Evolutionary conservation across 2,888 invertebrate species (phyloP).

Genomic region (Bembecia ichneumoniformis): DNA sequence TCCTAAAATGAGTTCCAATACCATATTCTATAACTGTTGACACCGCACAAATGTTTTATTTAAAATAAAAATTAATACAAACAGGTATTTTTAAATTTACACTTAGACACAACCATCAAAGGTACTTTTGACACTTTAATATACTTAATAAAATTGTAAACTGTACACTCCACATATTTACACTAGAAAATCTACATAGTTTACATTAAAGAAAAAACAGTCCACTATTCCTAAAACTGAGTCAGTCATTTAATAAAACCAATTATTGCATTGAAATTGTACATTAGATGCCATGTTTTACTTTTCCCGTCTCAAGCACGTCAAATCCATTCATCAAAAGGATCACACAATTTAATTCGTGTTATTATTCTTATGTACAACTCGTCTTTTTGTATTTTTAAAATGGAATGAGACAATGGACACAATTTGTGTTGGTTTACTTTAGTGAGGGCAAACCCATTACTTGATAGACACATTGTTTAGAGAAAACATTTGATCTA

Average conservation of each 20-base stretch:
- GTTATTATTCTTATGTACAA: too few relatives aligned
- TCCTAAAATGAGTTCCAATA: too few relatives aligned
- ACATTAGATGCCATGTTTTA: not conserved
- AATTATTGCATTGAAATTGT: slow-evolving; percentile 5
- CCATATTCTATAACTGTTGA: too few relatives aligned
- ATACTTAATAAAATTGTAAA: not conserved
- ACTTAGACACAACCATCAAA: slow-evolving; percentile 24
- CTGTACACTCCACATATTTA: not conserved
- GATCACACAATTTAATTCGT: too few relatives aligned
- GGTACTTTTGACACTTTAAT: slow-evolving; percentile 12
- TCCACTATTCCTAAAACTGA: not conserved
- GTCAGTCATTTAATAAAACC: not conserved
- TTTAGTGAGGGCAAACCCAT: too few relatives aligned
- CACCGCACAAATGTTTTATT: not conserved
- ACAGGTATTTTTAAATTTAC: not conserved
- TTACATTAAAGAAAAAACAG: not conserved
- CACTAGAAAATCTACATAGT: not conserved
- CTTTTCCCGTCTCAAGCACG: not conserved
- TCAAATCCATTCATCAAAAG: not conserved
- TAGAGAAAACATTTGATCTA: too few relatives aligned
- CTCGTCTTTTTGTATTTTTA: too few relatives aligned
- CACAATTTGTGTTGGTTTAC: too few relatives aligned
- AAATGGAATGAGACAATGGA: too few relatives aligned
- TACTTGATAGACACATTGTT: too few relatives aligned
- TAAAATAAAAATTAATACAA: not conserved